Base-by-base conservation (phyloP, 2,888 invertebrate species). In the Clanis bilineata region DNA sequence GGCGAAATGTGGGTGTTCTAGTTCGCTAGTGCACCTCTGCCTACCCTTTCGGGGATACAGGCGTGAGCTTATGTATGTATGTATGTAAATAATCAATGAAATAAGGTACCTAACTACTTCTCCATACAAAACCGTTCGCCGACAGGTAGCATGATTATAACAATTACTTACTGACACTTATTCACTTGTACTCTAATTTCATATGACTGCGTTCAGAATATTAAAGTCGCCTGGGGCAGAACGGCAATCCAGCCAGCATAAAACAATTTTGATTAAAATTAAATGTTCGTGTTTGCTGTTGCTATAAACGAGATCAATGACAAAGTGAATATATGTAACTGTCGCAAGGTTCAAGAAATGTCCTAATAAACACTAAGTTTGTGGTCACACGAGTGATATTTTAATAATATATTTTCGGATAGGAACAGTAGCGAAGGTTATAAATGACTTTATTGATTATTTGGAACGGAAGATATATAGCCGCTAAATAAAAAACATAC, bases 381-480 rank as follows among this genome's bases (percentile, higher is more conserved):
- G 12, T 39, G 2, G 25, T 28, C 39, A 39, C 21, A 4, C 32
- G 18, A 32, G 18, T 58, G 12, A 22, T 25, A 47, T 6, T 3
- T 25, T 39, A 39, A 28, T 23, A 60, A 56, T 57, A 36, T 36
- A 1, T 36, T 3, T 36, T 12, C 62, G 32, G 43, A 64, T 59
- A 67, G 51, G 28, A 28, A 51, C 39, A 39, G 38, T 58, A 39
- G 58, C 25, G 73, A 79, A 80, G 80, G 78, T 71, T 75, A 72
- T 65, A 61, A 58, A 67, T 41, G 54, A 65, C 71, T 72, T 67
- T 68, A 72, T 72, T 59, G 66, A 58, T 68, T 28, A 68, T 58
- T 69, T 72, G 68, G 68, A 66, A 70, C 77, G 70, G 72, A 76
- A 77, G 76, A 80, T 74, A 76, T 74, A 76, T 75, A 65, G 64